A percentile compares a stretch with the other conserved stretches of the same genome.
Evolutionary conservation across 2,888 invertebrate genomes (phyloP).

Genomic region (Drosophila mimetica): DNA sequence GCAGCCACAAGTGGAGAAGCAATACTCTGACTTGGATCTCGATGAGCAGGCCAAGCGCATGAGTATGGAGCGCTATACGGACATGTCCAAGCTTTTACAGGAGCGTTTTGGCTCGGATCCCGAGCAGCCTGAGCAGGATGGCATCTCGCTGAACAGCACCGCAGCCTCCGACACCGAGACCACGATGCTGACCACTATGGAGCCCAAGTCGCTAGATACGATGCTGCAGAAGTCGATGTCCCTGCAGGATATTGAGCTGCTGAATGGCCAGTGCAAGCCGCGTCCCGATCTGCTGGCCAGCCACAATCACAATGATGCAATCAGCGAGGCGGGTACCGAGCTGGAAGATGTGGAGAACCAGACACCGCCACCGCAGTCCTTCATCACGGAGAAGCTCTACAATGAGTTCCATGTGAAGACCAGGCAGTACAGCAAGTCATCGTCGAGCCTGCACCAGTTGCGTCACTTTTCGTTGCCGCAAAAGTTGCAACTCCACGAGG

Average conservation of each 20-base stretch:
- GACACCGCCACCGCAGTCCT: constrained; percentile 86
- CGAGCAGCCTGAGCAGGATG: constrained; percentile 57
- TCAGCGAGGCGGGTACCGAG: constrained; percentile 82
- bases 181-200: constrained; percentile 76
- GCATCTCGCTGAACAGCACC: constrained; percentile 68
- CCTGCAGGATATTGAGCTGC: constrained; percentile 83
- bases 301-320: constrained; percentile 72
- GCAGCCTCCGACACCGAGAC: constrained; percentile 78
- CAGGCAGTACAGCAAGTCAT: constrained; percentile 88
- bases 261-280: constrained; percentile 73
- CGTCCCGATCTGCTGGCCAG: constrained; percentile 81
- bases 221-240: constrained; percentile 83
- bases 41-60: constrained; percentile 88
- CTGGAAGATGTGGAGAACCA: constrained; percentile 81
- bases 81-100: constrained; percentile 89
- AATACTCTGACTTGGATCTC: constrained; percentile 83
- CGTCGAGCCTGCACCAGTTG: constrained; percentile 86
- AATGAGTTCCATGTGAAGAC: constrained; percentile 90
- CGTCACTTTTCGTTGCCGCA: constrained; percentile 83
- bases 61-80: constrained; percentile 89
- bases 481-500: constrained; percentile 86
- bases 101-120: constrained; percentile 86
- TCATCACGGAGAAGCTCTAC: constrained; percentile 89
- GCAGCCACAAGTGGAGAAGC: constrained; percentile 32
- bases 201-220: constrained; percentile 67